A percentile compares a stretch with the other conserved stretches of the same genome.
Evolutionary conservation across 2,888 invertebrate species (phyloP).

Genomic region (Drosophila longiperda): DNA sequence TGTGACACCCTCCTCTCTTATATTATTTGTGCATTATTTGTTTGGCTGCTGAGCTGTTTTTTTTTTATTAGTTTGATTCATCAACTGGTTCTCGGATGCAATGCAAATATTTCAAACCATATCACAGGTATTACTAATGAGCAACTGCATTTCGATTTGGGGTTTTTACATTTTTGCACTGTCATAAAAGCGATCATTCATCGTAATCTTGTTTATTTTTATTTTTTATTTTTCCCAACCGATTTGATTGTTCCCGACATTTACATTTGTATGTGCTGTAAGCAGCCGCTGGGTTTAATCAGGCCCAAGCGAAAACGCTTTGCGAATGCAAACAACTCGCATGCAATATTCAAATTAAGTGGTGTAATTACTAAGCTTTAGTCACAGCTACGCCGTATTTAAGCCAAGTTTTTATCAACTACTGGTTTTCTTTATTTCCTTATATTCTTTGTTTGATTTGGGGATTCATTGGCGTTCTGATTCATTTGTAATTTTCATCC

Average conservation of each 20-base stretch:
- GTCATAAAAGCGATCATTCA: not conserved
- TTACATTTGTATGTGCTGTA: not conserved
- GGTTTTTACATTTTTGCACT: not conserved
- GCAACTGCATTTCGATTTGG: slow-evolving; percentile 3
- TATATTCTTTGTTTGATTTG: not conserved
- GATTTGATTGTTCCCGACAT: slow-evolving; percentile 2
- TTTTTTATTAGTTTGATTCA: slow-evolving; percentile 48
- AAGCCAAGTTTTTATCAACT: not conserved
- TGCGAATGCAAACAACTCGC: not conserved
- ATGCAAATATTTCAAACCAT: slow-evolving; percentile 14
- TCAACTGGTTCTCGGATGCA: slow-evolving; percentile 39
- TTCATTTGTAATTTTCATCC: slow-evolving; percentile 1
- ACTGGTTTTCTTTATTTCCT: not conserved
- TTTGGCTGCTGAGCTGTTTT: not conserved
- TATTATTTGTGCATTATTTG: not conserved
- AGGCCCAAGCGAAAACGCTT: not conserved
- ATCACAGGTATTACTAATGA: slow-evolving; percentile 13
- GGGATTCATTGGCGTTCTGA: not conserved
- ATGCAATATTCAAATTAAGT: slow-evolving; percentile 9
- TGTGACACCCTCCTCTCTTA: not conserved
- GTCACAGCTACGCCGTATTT: not conserved
- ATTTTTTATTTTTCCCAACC: slow-evolving; percentile 3
- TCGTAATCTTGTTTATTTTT: not conserved
- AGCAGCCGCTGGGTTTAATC: not conserved
- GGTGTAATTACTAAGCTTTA: not conserved